Base-by-base conservation (phyloP, 2,113 vertebrate genomes). In the Phrynosoma platyrhinos region DNA sequence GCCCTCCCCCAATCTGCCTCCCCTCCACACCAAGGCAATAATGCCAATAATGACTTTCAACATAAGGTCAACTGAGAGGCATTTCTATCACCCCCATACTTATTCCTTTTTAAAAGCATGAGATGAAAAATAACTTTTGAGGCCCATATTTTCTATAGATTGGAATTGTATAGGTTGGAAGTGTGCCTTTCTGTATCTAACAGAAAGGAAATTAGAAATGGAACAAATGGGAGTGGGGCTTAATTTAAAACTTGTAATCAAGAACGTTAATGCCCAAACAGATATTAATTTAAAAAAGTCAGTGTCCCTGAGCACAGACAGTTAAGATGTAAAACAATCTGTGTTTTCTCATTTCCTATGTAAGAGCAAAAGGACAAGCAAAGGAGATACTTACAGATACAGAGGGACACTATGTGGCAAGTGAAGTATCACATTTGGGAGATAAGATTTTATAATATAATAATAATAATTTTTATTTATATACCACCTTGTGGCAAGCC, bases 11-110 rank as follows among this genome's bases (percentile, higher is more conserved):
- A 8, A 18, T 77, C 62, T 69, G 81, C 81, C 74, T 88, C 42
- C 72, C 62, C 23, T 83, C 87, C 80, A 69, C 58, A 82, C 74
- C 42, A 55, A 88, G 79, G 52, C 87, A 84, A 82, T 1, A 58
- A 8, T 20, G 0, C 14, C 47, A 27, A 14, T 77, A 93, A 90
- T 91, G 58, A 83, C 89, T 92, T 93, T 89, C 30, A 79, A 87
- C 80, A n/a, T 72, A 62, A 92, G 74, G 42, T 71, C 82, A 66
- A 30, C 55, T 36, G 36, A 79, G 82, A 82, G 52, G 27, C 47
- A n/a, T 42, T 68, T 36, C 69, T 13, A 55, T 55, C 2, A 40
- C 23, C 36, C 55, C 71, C 20, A 20, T 84, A 42, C 10, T 78
- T 78, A 27, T 30, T 58, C 40, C 53, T 84, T 89, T 83, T 30